Evolutionary conservation across 1,140 invertebrate species (phyloP).

Genomic region (Megalonaias nervosa): DNA sequence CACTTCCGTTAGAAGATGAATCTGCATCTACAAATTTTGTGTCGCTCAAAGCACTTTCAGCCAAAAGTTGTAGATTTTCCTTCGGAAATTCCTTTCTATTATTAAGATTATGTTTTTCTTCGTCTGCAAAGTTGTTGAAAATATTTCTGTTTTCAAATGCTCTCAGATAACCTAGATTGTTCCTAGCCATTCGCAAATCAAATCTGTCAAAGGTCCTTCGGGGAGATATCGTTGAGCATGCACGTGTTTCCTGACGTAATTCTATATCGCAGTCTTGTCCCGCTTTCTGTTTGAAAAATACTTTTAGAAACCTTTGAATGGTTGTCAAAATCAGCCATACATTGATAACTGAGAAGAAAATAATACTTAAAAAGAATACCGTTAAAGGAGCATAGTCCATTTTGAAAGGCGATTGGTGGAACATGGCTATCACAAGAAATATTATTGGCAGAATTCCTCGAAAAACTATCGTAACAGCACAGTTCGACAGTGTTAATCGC

Average conservation of each 20-base stretch:
- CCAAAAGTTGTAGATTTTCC: constrained; percentile 7
- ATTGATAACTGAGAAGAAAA: constrained; percentile 52
- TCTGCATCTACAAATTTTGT: too few species aligned
- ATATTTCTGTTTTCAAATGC: constrained; percentile 46
- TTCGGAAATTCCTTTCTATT: constrained; percentile 35
- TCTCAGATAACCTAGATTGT: constrained; percentile 43
- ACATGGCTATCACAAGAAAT: constrained; percentile 47
- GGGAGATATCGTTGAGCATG: neutral
- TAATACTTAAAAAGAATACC: constrained; percentile 47
- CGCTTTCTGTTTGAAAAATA: constrained; percentile 20
- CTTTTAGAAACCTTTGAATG: constrained; percentile 41
- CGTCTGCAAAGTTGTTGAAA: constrained; percentile 12
- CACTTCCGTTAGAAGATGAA: too few species aligned
- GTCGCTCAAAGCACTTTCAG: too few species aligned
- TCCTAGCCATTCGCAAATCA: constrained; percentile 27
- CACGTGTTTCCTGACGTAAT: neutral
- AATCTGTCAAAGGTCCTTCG: constrained; percentile 7
- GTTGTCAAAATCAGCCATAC: constrained; percentile 43
- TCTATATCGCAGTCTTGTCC: neutral
- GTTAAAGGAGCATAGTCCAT: constrained; percentile 44
- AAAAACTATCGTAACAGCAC: constrained; percentile 30
- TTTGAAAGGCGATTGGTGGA: constrained; percentile 42
- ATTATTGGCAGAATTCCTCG: constrained; percentile 37
- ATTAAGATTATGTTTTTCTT: constrained; percentile 42
- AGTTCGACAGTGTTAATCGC: constrained; percentile 31